Conservation (phyloP, 2,113 vertebrate species). For the Rhinolophus sinicus region DNA sequence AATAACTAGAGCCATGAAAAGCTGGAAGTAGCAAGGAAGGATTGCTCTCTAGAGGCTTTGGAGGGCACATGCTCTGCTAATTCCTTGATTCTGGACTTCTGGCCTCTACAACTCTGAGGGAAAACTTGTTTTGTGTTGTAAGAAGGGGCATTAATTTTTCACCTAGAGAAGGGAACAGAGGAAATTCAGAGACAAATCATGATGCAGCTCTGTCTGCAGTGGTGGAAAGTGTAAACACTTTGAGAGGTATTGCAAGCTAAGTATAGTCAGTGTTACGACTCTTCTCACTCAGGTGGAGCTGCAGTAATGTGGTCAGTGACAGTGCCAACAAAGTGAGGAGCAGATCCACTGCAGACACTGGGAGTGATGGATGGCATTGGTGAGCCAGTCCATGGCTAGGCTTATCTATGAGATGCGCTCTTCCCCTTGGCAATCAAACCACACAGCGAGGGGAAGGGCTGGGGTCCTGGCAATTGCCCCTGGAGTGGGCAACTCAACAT, state of each 20-base stretch:
- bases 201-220: accelerated
- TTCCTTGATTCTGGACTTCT: neutral
- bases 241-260: neutral
- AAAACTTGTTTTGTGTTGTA: neutral
- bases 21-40: neutral
- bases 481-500: neutral
- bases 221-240: neutral
- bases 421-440: neutral
- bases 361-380: neutral
- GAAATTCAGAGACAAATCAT: neutral
- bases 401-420: neutral
- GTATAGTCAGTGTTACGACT: accelerated
- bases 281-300: neutral
- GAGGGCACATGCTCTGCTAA: accelerated
- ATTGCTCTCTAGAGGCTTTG: neutral
- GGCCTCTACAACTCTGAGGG: neutral
- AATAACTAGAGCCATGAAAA: neutral
- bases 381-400: neutral
- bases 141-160: neutral
- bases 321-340: neutral
- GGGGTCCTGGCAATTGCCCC: neutral
- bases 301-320: no score
- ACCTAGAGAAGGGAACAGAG: no score
- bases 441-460: neutral
- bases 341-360: neutral